phyloP scores from a whole-genome alignment of 2,797 vertebrate species.

The Podargus strigoides region DNA sequence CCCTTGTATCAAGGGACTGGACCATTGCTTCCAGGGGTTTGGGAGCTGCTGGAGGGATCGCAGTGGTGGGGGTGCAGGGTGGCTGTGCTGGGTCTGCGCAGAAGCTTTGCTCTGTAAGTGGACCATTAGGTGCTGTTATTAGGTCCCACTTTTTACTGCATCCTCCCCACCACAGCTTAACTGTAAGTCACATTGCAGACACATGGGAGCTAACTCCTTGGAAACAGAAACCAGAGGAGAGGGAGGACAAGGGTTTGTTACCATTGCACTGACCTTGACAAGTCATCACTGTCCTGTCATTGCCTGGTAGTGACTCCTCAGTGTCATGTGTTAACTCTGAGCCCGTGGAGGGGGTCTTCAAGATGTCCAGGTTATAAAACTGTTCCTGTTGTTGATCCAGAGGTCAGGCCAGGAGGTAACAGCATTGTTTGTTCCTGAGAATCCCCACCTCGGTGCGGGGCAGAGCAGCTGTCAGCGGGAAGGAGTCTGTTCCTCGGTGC shows the following conservation, averaged over 20 bases:
- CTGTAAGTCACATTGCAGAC: slow-evolving; percentile 49
- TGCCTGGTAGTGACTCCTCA: neutral
- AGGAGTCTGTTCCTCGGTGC: neutral
- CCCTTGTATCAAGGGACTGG: neutral
- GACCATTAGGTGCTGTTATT: neutral
- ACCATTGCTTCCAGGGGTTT: neutral
- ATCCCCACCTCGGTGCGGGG: neutral
- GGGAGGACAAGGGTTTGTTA: slow-evolving; percentile 13
- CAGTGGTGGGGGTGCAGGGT: neutral
- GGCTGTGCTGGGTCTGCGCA: neutral
- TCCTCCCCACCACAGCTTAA: neutral
- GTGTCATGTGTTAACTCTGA: neutral
- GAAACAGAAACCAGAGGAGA: slow-evolving; percentile 66
- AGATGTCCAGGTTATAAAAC: neutral
- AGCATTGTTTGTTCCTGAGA: neutral
- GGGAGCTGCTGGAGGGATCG: neutral
- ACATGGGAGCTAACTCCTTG: slow-evolving; percentile 63
- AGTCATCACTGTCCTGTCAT: neutral
- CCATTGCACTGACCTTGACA: slow-evolving; percentile 47
- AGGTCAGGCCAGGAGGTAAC: neutral
- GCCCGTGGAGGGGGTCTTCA: neutral
- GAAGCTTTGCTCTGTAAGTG: neutral
- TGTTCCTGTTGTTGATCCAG: neutral
- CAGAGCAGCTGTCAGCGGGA: too few relatives aligned
- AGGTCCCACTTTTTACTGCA: neutral